Evolutionary conservation across 1,140 invertebrate species (phyloP), one percentile per base, ranked within the genome.

Genomic region (Ridgeia piscesae): DNA sequence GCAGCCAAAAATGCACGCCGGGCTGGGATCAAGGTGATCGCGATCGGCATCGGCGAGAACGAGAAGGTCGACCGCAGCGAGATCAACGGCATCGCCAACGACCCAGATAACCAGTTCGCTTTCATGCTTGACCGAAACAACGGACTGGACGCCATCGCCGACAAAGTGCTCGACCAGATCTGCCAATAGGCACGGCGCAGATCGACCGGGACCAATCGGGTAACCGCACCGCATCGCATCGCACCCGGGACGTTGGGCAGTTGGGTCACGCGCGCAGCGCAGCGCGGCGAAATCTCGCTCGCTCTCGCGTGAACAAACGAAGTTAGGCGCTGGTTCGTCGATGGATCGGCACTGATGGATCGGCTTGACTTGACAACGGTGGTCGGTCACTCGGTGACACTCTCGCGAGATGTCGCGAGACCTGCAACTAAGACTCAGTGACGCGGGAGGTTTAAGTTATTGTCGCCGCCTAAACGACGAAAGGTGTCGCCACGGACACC

Each of bases 31-130:
- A 92, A 27, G 17, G 48, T 93, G n/a, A 48, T 91, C 48, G 91
- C 92, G 27, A 88, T 93, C 33, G 92, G 92, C 1, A 92, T 92
- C 88, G 92, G 92, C 6, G 42, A 91, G 33, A 48, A 93, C 42
- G 35, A 33, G n/a, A 42, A 90, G 31, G 91, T 89, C 4, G 91
- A 92, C 88, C 50, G 88, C 33, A 88, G 88, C n/a, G 92, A 93
- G 89, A 92, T 93, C 34, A 92, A 42, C 77, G 91, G 88, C 31
- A 92, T 93, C 48, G 91, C 91, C 35, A 92, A 35, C 91, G 91
- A 92, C 42, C 92, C 92, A 0, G 91, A 92, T 48, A 92, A 92
- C 42, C 88, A 92, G 35, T 88, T 92, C 91, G 92, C 58, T 33
- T 93, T 88, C 91, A 34, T 92, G 34, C 48, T 34, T 0, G 88